Conservation (phyloP, 2,113 vertebrate species). For the Notarius quadriscutis region DNA sequence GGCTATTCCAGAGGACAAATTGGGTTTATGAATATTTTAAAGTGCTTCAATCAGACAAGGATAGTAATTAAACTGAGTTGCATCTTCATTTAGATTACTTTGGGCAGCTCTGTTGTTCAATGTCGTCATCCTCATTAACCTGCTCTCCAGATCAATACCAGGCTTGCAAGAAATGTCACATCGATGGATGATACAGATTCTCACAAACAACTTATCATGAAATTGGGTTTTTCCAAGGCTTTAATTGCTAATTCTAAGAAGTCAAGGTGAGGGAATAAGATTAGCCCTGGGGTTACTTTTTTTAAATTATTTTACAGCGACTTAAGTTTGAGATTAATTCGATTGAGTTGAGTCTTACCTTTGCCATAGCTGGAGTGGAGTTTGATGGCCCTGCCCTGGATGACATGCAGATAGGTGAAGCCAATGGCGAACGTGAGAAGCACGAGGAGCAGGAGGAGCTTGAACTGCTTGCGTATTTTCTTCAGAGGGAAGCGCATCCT, state of each 20-base stretch:
- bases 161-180: constrained; percentile 28
- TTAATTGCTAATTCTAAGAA: neutral
- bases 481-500: constrained; percentile 97
- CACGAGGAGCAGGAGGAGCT: constrained; percentile 89
- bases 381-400: constrained; percentile 87
- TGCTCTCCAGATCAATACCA: constrained; percentile 32
- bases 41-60: constrained; percentile 23
- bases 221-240: neutral
- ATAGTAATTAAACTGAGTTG: constrained; percentile 40
- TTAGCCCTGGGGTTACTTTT: neutral
- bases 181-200: constrained; percentile 8
- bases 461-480: constrained; percentile 97
- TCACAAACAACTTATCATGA: neutral
- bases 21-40: constrained; percentile 31
- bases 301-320: neutral
- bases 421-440: constrained; percentile 91
- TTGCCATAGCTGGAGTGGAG: constrained; percentile 86
- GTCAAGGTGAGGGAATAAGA: neutral
- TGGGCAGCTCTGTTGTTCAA: constrained; percentile 14
- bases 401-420: constrained; percentile 96
- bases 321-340: neutral
- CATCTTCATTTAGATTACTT: constrained; percentile 37
- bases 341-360: constrained; percentile 72
- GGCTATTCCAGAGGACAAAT: constrained; percentile 22
- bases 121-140: constrained; percentile 33